These are phyloP conservation scores for Pluvianellus socialis DNA, from an alignment of 2,113 vertebrate genomes.

Conservation along the genomic window DNA sequence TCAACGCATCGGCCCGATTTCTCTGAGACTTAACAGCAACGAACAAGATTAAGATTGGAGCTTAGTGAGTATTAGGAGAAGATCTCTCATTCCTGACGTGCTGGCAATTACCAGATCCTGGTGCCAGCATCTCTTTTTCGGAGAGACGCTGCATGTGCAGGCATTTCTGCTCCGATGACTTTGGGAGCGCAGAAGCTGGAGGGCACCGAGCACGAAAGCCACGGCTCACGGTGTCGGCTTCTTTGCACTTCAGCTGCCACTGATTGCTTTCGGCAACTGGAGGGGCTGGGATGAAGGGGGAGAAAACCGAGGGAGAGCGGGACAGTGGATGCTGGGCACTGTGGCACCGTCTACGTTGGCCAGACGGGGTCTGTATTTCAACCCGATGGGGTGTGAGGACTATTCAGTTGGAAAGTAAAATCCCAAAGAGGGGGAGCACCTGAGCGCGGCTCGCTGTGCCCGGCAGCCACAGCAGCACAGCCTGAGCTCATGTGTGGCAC, in stretches of 20 bases:
- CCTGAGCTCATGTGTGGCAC: accelerated
- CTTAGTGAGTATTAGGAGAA: slow-evolving; percentile 33
- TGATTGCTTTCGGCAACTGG: not conserved
- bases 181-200: not conserved
- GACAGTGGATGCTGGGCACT: not conserved
- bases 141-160: accelerated
- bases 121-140: not conserved
- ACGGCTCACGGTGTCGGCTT: not conserved
- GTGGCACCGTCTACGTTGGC: accelerated
- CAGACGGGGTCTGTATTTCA: not conserved
- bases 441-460: accelerated
- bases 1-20: not conserved
- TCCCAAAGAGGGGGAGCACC: accelerated
- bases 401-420: accelerated
- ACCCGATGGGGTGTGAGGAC: accelerated
- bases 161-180: not conserved
- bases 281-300: not conserved
- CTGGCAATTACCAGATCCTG: slow-evolving; percentile 1
- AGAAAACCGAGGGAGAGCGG: not conserved
- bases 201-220: not conserved
- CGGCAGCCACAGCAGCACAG: not conserved
- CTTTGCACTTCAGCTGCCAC: not conserved
- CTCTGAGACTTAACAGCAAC: not conserved
- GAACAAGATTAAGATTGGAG: slow-evolving; percentile 60
- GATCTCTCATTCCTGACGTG: not conserved